phyloP scores from a whole-genome alignment of 2,797 vertebrate species.

The Amphiprion clarkii region DNA sequence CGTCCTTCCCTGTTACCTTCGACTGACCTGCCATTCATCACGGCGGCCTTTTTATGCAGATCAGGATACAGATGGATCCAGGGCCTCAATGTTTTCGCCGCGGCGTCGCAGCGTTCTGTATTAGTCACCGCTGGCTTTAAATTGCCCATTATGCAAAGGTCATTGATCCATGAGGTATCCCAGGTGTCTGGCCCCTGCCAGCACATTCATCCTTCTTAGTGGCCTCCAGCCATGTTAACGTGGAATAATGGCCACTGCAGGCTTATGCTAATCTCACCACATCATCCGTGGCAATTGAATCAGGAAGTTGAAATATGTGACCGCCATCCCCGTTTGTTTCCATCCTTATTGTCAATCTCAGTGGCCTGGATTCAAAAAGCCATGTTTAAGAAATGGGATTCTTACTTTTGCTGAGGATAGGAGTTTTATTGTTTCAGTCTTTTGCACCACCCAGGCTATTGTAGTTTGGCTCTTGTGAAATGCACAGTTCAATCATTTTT shows the following conservation, averaged over 20 bases:
- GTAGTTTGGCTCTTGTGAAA: not conserved
- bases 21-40: slow-evolving; percentile 47
- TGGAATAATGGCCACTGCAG: slow-evolving; percentile 64
- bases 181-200: slow-evolving; percentile 58
- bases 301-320: slow-evolving; percentile 47
- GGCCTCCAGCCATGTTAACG: slow-evolving; percentile 60
- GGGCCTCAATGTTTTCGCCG: slow-evolving; percentile 41
- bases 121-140: slow-evolving; percentile 60
- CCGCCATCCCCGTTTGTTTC: slow-evolving; percentile 28
- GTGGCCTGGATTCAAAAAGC: slow-evolving; percentile 2
- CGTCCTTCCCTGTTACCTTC: slow-evolving; percentile 15
- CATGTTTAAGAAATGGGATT: slow-evolving; percentile 9
- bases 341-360: slow-evolving; percentile 14
- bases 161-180: slow-evolving; percentile 68
- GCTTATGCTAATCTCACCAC: slow-evolving; percentile 63
- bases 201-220: slow-evolving; percentile 54
- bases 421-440: not conserved
- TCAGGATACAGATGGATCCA: slow-evolving; percentile 44
- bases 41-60: slow-evolving; percentile 41
- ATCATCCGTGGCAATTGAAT: slow-evolving; percentile 59
- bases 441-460: too few relatives aligned
- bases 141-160: slow-evolving; percentile 72
- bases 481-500: not conserved
- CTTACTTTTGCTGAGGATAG: not conserved
- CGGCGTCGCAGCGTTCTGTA: slow-evolving; percentile 8